Evolutionary conservation across 92 coral and sea anemone species (phyloP).

Genomic region (Palythoa caribaeorum): DNA sequence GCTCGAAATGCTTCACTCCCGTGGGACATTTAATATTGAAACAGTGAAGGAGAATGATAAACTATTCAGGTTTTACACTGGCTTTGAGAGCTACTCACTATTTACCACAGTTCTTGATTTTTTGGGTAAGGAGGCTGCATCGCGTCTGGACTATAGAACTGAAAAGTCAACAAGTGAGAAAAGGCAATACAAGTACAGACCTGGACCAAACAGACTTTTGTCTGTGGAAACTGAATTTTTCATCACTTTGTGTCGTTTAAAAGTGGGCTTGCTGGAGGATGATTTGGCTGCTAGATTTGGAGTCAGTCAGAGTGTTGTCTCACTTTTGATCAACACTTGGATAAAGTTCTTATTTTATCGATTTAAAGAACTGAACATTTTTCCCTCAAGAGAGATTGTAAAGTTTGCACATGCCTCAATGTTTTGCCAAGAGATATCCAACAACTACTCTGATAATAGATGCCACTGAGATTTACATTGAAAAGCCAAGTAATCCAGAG

Average conservation of each 20-base stretch:
- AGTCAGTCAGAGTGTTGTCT: neutral
- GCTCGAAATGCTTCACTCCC: neutral
- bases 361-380: slow-evolving; percentile 66
- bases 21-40: slow-evolving; percentile 34
- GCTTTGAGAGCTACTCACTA: slow-evolving; percentile 41
- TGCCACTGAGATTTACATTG: slow-evolving; percentile 51
- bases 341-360: slow-evolving; percentile 51
- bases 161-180: slow-evolving; percentile 1
- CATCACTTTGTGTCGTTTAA: neutral
- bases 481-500: no score
- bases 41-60: slow-evolving; percentile 44
- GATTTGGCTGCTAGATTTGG: neutral
- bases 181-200: slow-evolving; percentile 14
- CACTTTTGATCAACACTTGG: slow-evolving; percentile 48
- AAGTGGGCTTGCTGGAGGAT: slow-evolving; percentile 8
- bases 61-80: slow-evolving; percentile 46
- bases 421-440: slow-evolving; percentile 56
- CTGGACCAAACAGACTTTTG: slow-evolving; percentile 43
- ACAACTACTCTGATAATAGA: slow-evolving; percentile 62
- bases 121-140: slow-evolving; percentile 48
- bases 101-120: slow-evolving; percentile 25
- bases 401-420: slow-evolving; percentile 65
- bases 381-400: slow-evolving; percentile 63
- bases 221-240: slow-evolving; percentile 32
- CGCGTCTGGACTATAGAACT: slow-evolving; percentile 10